Evolutionary conservation across 2,113 vertebrate genomes (phyloP).

Genomic region (Platanista minor): DNA sequence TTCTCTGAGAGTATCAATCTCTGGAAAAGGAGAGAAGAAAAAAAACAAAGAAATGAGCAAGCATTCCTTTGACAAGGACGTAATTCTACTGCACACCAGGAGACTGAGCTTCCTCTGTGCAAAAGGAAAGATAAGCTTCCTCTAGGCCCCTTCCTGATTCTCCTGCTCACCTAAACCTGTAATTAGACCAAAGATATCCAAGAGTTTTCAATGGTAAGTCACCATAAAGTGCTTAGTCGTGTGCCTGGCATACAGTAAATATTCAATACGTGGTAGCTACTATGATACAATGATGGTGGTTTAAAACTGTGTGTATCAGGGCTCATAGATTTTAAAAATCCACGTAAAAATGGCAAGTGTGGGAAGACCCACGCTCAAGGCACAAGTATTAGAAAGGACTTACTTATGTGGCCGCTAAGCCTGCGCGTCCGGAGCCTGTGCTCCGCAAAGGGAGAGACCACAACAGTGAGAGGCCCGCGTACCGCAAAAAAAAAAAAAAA

Average conservation of each 20-base stretch:
- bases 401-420: neutral
- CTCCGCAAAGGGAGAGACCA: too few relatives aligned
- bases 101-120: neutral
- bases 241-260: neutral
- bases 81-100: neutral
- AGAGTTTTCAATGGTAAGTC: neutral
- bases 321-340: neutral
- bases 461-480: too few relatives aligned
- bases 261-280: neutral
- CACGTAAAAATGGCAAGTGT: neutral
- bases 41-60: slow-evolving; percentile 36
- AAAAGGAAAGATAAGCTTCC: neutral
- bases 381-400: neutral
- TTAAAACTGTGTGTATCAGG: neutral
- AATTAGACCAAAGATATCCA: neutral
- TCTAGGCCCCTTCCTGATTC: neutral
- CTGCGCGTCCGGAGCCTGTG: too few relatives aligned
- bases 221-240: neutral
- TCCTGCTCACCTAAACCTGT: neutral
- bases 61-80: neutral
- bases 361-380: neutral
- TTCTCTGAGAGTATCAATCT: neutral
- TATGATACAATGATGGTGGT: neutral
- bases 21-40: slow-evolving; percentile 69
- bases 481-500: neutral